Percentiles rank a stretch among this genome's conserved stretches.
These are phyloP conservation scores for Dasyurus viverrinus DNA, from an alignment of 2,113 vertebrate genomes.

Conservation along the genomic window DNA sequence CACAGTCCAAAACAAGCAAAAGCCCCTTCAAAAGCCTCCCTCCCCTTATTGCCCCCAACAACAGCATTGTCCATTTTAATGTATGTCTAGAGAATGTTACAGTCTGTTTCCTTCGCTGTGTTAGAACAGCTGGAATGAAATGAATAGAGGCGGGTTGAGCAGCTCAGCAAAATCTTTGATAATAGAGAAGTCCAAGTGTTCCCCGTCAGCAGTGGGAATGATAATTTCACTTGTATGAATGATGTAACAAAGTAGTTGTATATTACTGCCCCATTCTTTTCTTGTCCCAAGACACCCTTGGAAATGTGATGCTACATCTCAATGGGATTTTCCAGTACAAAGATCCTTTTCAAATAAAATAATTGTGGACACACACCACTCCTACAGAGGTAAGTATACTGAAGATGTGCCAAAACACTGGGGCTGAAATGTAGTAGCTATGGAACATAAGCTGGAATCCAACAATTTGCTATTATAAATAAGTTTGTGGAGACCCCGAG, in stretches of 20 bases:
- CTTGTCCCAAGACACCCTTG: constrained; percentile 74
- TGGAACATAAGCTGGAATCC: constrained; percentile 57
- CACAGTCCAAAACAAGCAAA: constrained; percentile 71
- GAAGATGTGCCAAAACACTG: constrained; percentile 73
- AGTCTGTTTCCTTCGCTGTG: constrained; percentile 65
- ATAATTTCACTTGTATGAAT: constrained; percentile 77
- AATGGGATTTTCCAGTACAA: constrained; percentile 78
- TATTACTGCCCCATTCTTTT: constrained; percentile 72
- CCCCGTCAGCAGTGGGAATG: constrained; percentile 68
- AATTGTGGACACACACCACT: constrained; percentile 74
- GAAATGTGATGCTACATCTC: constrained; percentile 72
- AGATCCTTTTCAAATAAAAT: constrained; percentile 77
- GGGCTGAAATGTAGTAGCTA: constrained; percentile 68
- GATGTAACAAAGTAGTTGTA: constrained; percentile 73
- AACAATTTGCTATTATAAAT: constrained; percentile 59
- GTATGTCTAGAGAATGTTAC: constrained; percentile 62
- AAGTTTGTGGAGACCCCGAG: constrained; percentile 42
- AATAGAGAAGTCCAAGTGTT: constrained; percentile 74
- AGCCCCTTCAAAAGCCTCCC: constrained; percentile 51
- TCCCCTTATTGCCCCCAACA: constrained; percentile 67
- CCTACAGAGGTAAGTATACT: constrained; percentile 74
- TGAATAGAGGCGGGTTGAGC: constrained; percentile 69
- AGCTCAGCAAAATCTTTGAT: constrained; percentile 74
- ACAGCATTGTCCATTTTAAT: constrained; percentile 69
- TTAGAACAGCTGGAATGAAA: constrained; percentile 78